Percentiles rank a stretch among this genome's conserved stretches.
Conservation (phyloP, 2,888 invertebrate genomes). For the Neria commutata region DNA sequence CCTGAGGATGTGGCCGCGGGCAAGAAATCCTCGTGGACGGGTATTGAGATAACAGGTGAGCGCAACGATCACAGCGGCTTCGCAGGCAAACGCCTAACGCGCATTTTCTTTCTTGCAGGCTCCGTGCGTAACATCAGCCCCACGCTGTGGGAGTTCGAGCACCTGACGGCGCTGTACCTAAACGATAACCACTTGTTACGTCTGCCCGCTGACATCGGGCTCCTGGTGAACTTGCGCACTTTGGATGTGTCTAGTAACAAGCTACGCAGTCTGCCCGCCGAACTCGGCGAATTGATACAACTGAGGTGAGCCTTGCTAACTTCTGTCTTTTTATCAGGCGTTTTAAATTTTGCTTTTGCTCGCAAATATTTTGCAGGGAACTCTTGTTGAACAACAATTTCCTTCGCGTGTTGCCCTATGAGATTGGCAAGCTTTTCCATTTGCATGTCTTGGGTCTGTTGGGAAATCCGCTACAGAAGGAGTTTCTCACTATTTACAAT, state of each 20-base stretch:
- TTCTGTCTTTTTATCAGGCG: background rate
- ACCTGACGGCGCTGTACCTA: slow-evolving; percentile 92
- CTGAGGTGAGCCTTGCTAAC: slow-evolving; percentile 69
- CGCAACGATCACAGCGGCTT: background rate
- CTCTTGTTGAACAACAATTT: slow-evolving; percentile 93
- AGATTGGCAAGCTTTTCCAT: slow-evolving; percentile 96
- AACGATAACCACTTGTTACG: slow-evolving; percentile 94
- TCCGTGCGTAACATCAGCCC: slow-evolving; percentile 93
- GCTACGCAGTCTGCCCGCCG: slow-evolving; percentile 90
- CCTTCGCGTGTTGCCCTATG: slow-evolving; percentile 92
- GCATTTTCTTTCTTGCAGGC: slow-evolving; percentile 67
- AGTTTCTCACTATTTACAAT: slow-evolving; percentile 88
- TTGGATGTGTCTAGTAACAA: slow-evolving; percentile 96
- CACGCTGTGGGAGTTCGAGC: slow-evolving; percentile 86
- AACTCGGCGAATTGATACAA: slow-evolving; percentile 95
- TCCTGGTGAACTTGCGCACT: slow-evolving; percentile 81
- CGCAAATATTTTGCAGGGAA: slow-evolving; percentile 75
- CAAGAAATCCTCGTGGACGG: slow-evolving; percentile 91
- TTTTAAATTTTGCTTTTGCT: background rate
- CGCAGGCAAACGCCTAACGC: background rate
- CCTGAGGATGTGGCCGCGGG: slow-evolving; percentile 91
- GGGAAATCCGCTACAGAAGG: slow-evolving; percentile 93
- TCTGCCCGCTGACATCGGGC: slow-evolving; percentile 89
- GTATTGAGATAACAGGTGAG: slow-evolving; percentile 82
- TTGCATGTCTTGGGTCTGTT: slow-evolving; percentile 89